A percentile compares a stretch with the other conserved stretches of the same genome.
These are phyloP conservation scores for Lepus americanus DNA, from an alignment of 2,113 vertebrate species.

Conservation along the genomic window DNA sequence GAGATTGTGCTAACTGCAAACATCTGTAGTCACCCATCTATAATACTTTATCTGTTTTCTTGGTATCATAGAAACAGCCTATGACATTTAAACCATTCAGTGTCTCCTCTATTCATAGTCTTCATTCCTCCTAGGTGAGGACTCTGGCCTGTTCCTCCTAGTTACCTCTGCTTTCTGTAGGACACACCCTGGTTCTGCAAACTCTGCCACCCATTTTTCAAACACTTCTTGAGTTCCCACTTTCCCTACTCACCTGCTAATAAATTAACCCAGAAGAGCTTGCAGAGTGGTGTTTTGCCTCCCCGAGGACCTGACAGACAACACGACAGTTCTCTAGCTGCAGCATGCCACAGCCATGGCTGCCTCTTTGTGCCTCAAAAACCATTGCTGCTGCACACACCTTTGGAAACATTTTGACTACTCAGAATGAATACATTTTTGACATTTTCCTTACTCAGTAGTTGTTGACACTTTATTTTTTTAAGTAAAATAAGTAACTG, in stretches of 20 bases:
- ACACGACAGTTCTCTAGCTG: neutral
- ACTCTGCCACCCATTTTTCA: neutral
- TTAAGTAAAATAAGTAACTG: neutral
- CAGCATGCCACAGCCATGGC: too few relatives aligned
- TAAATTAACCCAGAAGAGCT: neutral
- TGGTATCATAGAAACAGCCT: neutral
- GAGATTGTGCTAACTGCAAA: neutral
- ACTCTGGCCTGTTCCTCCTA: neutral
- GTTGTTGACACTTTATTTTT: neutral
- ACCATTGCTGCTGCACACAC: accelerated
- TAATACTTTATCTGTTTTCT: neutral
- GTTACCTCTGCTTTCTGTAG: neutral
- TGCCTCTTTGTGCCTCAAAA: neutral
- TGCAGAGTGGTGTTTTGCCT: neutral
- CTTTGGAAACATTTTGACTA: neutral
- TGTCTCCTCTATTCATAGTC: accelerated
- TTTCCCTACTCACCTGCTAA: neutral
- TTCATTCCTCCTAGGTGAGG: neutral
- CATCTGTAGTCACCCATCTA: neutral
- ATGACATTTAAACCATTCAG: neutral
- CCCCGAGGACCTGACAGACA: neutral
- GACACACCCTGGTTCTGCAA: neutral
- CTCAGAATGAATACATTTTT: neutral
- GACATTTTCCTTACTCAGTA: too few relatives aligned
- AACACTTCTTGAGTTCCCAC: accelerated